Percentiles rank a stretch among this genome's conserved stretches.
Conservation (phyloP, 2,888 invertebrate species). For the Palloptera scutellata region DNA sequence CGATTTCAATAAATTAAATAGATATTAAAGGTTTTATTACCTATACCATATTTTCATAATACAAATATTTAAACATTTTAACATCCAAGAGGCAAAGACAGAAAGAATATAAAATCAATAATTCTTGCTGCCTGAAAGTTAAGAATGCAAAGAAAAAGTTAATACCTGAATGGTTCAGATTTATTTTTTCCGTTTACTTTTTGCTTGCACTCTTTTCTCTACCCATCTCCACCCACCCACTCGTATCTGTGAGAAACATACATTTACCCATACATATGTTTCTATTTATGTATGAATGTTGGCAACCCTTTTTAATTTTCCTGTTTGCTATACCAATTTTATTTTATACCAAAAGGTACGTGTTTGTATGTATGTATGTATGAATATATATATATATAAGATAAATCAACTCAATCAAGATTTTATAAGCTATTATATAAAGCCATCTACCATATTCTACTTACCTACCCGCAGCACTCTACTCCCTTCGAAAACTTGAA, state of each 20-base stretch:
- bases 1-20: too few species aligned
- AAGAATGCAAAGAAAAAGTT: too few species aligned
- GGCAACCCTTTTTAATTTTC: neutral
- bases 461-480: neutral
- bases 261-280: neutral
- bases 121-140: too few species aligned
- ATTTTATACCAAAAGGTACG: neutral
- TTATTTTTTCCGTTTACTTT: too few species aligned
- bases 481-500: neutral
- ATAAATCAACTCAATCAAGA: slow-evolving; percentile 33
- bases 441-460: slow-evolving; percentile 15
- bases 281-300: neutral
- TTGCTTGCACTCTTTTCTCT: too few species aligned
- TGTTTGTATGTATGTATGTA: slow-evolving; percentile 2
- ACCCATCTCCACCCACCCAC: too few species aligned
- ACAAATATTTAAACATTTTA: too few species aligned
- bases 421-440: slow-evolving; percentile 33
- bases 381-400: slow-evolving; percentile 19
- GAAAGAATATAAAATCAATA: too few species aligned
- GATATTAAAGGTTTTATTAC: too few species aligned
- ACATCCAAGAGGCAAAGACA: too few species aligned
- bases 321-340: neutral
- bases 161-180: too few species aligned
- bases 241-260: neutral
- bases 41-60: too few species aligned